phyloP scores from a whole-genome alignment of 1,140 invertebrate genomes.

The Bactericera cockerelli region DNA sequence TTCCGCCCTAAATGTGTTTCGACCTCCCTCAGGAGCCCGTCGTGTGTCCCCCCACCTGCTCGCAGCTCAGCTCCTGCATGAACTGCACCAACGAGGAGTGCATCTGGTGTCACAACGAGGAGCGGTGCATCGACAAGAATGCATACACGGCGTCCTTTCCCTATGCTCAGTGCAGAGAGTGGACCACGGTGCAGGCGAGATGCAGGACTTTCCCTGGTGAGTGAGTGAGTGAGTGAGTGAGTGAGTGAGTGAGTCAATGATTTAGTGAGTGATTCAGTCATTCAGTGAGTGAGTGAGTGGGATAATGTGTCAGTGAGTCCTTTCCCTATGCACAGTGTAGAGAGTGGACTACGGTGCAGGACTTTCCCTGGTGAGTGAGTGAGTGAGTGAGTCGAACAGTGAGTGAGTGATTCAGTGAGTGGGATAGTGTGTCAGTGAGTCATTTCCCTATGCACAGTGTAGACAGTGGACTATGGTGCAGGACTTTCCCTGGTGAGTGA shows the following conservation, averaged over 20 bases:
- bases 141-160: constrained; percentile 92
- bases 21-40: constrained; percentile 23
- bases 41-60: constrained; percentile 58
- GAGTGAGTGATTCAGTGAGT: too few relatives aligned
- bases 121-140: constrained; percentile 86
- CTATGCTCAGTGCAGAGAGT: constrained; percentile 91
- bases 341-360: too few relatives aligned
- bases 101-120: constrained; percentile 84
- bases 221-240: constrained; percentile 30
- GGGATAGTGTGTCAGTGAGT: too few relatives aligned
- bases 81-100: constrained; percentile 83
- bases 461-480: constrained; percentile 78
- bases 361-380: too few relatives aligned
- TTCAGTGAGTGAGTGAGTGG: too few relatives aligned
- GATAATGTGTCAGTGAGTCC: too few relatives aligned
- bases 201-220: constrained; percentile 36
- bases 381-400: too few relatives aligned
- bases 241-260: too few relatives aligned
- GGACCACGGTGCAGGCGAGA: constrained; percentile 58
- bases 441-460: constrained; percentile 93
- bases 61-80: constrained; percentile 58
- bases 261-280: too few relatives aligned
- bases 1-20: constrained; percentile 1
- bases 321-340: too few relatives aligned
- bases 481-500: constrained; percentile 30